These are phyloP conservation scores for Apotomis capreana DNA, from an alignment of 2,888 invertebrate genomes.

Conservation along the genomic window DNA sequence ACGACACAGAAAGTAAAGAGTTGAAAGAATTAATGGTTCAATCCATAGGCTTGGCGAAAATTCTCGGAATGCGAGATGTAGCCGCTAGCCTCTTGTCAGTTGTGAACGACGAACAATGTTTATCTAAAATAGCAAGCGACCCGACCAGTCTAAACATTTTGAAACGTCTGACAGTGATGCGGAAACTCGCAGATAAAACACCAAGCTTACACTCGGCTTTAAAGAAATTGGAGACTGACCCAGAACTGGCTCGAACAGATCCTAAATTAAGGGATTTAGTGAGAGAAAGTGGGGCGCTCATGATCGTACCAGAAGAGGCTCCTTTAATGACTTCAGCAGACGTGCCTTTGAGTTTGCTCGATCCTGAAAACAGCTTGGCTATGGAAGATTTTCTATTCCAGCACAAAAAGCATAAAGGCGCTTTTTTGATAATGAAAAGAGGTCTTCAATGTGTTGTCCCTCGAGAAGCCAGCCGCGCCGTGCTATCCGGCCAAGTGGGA, in stretches of 20 bases:
- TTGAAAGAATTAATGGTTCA: conserved; percentile 82
- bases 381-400: conserved; percentile 89
- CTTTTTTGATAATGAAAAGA: conserved; percentile 88
- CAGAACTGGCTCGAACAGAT: conserved; percentile 87
- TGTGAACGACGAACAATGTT: conserved; percentile 81
- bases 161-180: conserved; percentile 87
- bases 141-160: conserved; percentile 85
- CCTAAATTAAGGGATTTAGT: conserved; percentile 87
- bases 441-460: conserved; percentile 90
- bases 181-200: conserved; percentile 87
- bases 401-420: conserved; percentile 82
- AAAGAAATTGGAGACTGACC: conserved; percentile 85
- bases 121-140: conserved; percentile 83
- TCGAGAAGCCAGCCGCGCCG: conserved; percentile 88
- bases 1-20: conserved; percentile 74
- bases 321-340: conserved; percentile 86
- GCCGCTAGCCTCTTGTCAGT: conserved; percentile 82
- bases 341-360: conserved; percentile 87
- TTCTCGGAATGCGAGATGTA: conserved; percentile 86
- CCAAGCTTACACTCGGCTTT: conserved; percentile 85
- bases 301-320: conserved; percentile 86
- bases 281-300: conserved; percentile 88
- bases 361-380: conserved; percentile 88
- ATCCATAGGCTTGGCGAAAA: conserved; percentile 87
- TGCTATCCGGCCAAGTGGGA: conserved; percentile 88